A percentile compares a stretch with the other conserved stretches of the same genome.
Evolutionary conservation across 2,797 vertebrate genomes (phyloP).

Genomic region (Vipera ursinii): DNA sequence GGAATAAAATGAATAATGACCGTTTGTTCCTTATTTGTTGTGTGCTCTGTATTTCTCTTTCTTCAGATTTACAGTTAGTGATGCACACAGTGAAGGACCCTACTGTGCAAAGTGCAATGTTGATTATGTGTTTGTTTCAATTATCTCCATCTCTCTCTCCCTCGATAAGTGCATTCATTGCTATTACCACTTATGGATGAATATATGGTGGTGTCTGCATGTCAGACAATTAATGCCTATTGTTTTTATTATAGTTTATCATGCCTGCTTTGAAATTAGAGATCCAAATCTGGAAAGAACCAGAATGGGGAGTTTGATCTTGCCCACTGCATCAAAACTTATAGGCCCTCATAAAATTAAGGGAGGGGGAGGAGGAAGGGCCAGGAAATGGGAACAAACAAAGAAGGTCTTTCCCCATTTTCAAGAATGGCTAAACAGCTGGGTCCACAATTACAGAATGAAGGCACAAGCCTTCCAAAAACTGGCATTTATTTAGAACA

Average conservation of each 20-base stretch:
- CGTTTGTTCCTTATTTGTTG: not conserved
- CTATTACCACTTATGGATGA: not conserved
- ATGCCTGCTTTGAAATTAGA: not conserved
- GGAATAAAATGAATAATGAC: not conserved
- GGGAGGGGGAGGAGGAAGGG: not conserved
- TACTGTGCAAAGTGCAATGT: not conserved
- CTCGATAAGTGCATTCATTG: not conserved
- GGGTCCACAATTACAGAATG: not conserved
- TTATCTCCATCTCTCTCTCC: not conserved
- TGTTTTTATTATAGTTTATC: not conserved
- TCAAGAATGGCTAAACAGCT: not conserved
- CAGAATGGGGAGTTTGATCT: not conserved
- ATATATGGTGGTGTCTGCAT: not conserved
- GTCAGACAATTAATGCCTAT: not conserved
- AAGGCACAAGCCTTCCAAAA: not conserved
- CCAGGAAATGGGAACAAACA: not conserved
- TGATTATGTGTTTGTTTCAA: not conserved
- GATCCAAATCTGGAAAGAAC: not conserved
- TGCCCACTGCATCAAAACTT: not conserved
- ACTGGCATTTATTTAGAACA: not conserved
- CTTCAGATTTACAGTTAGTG: not conserved
- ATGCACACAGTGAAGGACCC: not conserved
- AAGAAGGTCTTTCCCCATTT: not conserved
- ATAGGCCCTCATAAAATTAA: not conserved
- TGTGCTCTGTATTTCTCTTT: not conserved